Evolutionary conservation across 2,797 vertebrate genomes (phyloP), one percentile per base, ranked within the genome.

Genomic region (Todus mexicanus): DNA sequence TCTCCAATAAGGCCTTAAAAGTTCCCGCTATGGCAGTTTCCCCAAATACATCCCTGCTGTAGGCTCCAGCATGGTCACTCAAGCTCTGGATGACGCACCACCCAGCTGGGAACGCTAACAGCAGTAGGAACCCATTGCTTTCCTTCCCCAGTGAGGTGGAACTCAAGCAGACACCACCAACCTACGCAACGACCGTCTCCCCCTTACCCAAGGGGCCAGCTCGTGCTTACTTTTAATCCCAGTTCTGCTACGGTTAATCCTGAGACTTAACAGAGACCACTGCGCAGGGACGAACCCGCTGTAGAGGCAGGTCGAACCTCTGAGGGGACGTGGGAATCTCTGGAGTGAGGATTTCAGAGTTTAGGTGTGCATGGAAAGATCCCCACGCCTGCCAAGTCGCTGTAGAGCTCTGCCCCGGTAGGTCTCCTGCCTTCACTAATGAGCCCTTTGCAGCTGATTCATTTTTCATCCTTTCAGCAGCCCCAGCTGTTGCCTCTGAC

Each of bases 401-500:
- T 83, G 77, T 37, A 84, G 90, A 89, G 37, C 70, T 57, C 70
- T 60, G 48, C 26, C 57, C 65, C 48, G 31, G 35, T 45, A 89
- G 50, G 78, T 21, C 51, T 84, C 48, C 35, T 63, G 40, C 1
- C 0, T 51, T 94, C 26, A 25, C 54, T 89, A 84, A 87, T 35
- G 40, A 94, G 47, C 40, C 43, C 87, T 82, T 54, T 27, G 51
- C 73, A 89, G 64, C 40, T 2, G n/a, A 89, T 56, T 92, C 29
- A 85, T 89, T 93, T 94, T 75, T 91, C 84, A 86, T 64, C 73
- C 66, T 87, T 84, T 66, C 84, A 91, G 77, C 80, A 92, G 88
- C 83, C 94, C 83, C 92, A 92, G 92, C 89, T 93, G 82, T 42
- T 92, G 78, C 79, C 84, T 92, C 78, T 94, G 90, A 94, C 75